Evolutionary conservation across 2,888 invertebrate genomes (phyloP), one percentile per base, ranked within the genome.

Genomic region (Pseudolycoriella hygida): DNA sequence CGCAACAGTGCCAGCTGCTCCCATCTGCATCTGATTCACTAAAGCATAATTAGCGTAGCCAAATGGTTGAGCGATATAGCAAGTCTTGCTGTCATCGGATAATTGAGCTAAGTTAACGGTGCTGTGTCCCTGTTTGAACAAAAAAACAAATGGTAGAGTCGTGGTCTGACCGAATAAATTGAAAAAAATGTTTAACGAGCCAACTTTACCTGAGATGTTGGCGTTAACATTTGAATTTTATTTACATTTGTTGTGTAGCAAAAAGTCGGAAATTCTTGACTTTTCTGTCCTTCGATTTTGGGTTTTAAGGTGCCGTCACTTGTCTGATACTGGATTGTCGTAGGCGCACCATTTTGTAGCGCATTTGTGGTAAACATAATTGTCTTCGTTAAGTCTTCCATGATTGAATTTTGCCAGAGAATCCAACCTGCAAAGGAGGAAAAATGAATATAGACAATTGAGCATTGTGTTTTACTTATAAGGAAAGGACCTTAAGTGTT

Each of bases 11-110:
- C 74, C 73, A 57, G 74, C 74, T 45, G 74, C 74, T 17, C 81
- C 77, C 48, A 86, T 71, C 55, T 84, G 82, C 82, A 87, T 86
- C 62, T 87, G 87, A 64, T 87, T 87, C 42, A 82, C 76, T 53
- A 87, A 68, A 3, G 86, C 84, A 68, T 87, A 87, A 59, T 87
- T 87, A 45, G 64, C 64, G 57, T 82, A 82, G 43, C 77, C 74
- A 55, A 80, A 76, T 4, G 80, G 80, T 55, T 80, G 80, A 18
- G 80, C 78, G 53, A 80, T 80, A 57, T 80, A 81, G 58, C 80
- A 80, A 40, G 75, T 76, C 59, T 80, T 80, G 55, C 77, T 80
- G 53, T 74, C 73, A 53, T 76, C 76, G 32, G 64, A 58, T 45
- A 80, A 59, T 58, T 80, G 80, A 2, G 79, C 78, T 62, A 80